phyloP scores from a whole-genome alignment of 2,797 vertebrate species.

The Lates japonicus region DNA sequence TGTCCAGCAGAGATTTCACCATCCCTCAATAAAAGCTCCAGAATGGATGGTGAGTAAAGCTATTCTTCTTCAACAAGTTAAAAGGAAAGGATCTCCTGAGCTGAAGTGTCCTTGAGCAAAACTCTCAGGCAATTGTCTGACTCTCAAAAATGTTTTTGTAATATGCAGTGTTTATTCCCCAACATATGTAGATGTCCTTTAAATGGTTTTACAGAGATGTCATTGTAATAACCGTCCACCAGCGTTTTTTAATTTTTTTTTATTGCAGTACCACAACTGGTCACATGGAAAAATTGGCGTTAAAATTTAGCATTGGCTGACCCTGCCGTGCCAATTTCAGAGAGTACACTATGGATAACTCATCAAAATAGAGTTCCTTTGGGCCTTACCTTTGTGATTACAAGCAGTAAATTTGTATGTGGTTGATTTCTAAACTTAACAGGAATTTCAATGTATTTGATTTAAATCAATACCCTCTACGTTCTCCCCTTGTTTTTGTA shows the following conservation, averaged over 20 bases:
- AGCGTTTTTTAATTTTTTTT: too few relatives aligned
- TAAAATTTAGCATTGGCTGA: background rate
- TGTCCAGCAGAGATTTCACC: constrained; percentile 33
- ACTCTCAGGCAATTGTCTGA: background rate
- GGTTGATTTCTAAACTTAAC: background rate
- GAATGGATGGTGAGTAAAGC: background rate
- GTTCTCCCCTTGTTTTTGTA: background rate
- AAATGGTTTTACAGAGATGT: too few relatives aligned
- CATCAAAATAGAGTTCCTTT: background rate
- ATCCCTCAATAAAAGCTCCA: constrained; percentile 9
- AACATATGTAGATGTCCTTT: background rate
- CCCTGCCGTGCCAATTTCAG: background rate
- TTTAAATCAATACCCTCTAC: background rate
- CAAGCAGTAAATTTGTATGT: background rate
- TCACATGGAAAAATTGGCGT: too few relatives aligned
- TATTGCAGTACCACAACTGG: too few relatives aligned
- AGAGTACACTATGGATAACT: background rate
- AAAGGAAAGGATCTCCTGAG: background rate
- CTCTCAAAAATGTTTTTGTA: background rate
- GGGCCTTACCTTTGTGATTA: background rate
- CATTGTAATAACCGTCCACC: too few relatives aligned
- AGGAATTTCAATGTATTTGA: background rate
- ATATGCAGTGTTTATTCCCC: too few relatives aligned
- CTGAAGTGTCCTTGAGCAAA: background rate
- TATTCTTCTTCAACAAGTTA: constrained; percentile 4